phyloP scores from a whole-genome alignment of 1,140 invertebrate genomes.

The Caerostris darwini region DNA sequence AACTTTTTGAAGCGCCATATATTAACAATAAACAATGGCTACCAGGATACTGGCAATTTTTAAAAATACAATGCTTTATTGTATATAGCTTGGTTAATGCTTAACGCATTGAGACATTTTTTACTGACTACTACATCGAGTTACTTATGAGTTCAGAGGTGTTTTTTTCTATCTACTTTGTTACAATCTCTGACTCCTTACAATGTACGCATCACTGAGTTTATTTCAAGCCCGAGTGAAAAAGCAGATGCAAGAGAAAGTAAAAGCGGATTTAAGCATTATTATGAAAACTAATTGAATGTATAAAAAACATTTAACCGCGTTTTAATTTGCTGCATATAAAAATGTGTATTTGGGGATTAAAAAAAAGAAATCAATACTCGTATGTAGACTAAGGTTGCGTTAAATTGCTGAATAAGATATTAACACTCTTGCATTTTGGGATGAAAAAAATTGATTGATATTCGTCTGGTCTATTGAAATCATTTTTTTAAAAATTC shows the following conservation, averaged over 20 bases:
- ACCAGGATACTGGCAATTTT: neutral
- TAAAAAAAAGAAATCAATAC: neutral
- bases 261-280: neutral
- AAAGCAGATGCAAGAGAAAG: neutral
- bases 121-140: neutral
- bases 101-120: neutral
- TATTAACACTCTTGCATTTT: neutral
- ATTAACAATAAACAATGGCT: neutral
- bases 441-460: too few relatives aligned
- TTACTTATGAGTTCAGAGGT: neutral
- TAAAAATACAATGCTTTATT: constrained; percentile 25
- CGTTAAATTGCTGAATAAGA: neutral
- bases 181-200: neutral
- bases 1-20: neutral
- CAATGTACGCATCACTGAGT: neutral
- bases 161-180: neutral
- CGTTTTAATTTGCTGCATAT: neutral
- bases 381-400: neutral
- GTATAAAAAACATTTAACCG: neutral
- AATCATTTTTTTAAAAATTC: too few relatives aligned
- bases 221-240: neutral
- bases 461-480: too few relatives aligned
- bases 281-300: neutral
- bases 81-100: neutral
- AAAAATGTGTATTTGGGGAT: neutral